A percentile compares a stretch with the other conserved stretches of the same genome.
phyloP scores from a whole-genome alignment of 2,888 invertebrate genomes.

The Patella ulyssiponensis region DNA sequence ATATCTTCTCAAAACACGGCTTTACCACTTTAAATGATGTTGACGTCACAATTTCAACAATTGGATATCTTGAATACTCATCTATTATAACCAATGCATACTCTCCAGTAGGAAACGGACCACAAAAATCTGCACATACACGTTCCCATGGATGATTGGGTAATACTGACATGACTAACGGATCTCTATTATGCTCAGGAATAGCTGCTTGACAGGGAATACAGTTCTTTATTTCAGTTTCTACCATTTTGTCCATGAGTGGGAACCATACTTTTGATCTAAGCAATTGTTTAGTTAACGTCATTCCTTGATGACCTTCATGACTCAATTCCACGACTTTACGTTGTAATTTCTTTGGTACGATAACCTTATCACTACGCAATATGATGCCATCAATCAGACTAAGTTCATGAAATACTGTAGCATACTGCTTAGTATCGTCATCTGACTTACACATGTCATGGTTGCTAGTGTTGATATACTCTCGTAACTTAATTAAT shows the following conservation, averaged over 20 bases:
- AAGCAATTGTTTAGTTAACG: slow-evolving; percentile 43
- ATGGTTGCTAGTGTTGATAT: background rate
- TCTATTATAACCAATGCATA: slow-evolving; percentile 28
- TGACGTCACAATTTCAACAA: slow-evolving; percentile 33
- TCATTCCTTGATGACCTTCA: slow-evolving; percentile 46
- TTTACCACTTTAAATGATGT: slow-evolving; percentile 31
- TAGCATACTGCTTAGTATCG: slow-evolving; percentile 10
- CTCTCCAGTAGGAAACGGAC: slow-evolving; percentile 25
- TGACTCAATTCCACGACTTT: slow-evolving; percentile 43
- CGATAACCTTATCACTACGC: slow-evolving; percentile 32
- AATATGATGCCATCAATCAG: slow-evolving; percentile 31
- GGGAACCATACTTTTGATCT: slow-evolving; percentile 52
- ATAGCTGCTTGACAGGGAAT: slow-evolving; percentile 38
- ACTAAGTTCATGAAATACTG: slow-evolving; percentile 29
- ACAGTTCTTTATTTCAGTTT: slow-evolving; percentile 25
- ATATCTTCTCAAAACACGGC: slow-evolving; percentile 25
- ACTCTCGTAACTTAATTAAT: slow-evolving; percentile 12
- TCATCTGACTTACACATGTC: background rate
- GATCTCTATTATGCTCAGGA: slow-evolving; percentile 21
- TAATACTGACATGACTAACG: slow-evolving; percentile 13
- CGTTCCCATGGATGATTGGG: slow-evolving; percentile 21
- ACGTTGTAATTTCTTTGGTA: slow-evolving; percentile 38
- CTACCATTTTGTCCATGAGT: slow-evolving; percentile 40
- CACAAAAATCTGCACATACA: slow-evolving; percentile 39
- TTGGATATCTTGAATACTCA: slow-evolving; percentile 28